Evolutionary conservation across 2,113 vertebrate species (phyloP).

Genomic region (Perca schrenkii): DNA sequence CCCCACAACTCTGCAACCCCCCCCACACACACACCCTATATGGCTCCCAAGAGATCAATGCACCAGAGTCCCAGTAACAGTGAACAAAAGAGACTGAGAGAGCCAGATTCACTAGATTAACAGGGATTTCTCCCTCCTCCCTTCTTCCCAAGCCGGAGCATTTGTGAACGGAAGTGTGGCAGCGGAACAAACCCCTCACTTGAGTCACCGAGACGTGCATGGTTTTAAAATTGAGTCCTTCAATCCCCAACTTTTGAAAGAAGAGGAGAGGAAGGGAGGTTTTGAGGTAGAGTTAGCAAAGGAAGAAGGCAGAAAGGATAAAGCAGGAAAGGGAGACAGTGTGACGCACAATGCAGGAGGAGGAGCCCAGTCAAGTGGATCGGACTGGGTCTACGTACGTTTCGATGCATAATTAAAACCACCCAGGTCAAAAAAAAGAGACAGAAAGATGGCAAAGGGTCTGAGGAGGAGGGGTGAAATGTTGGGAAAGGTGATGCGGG

Average conservation of each 20-base stretch:
- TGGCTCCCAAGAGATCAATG: constrained; percentile 49
- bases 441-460: constrained; percentile 44
- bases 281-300: constrained; percentile 53
- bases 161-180: constrained; percentile 84
- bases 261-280: constrained; percentile 36
- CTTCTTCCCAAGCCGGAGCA: constrained; percentile 63
- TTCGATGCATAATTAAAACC: constrained; percentile 83
- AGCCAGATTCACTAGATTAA: constrained; percentile 83
- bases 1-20: constrained; percentile 1
- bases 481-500: constrained; percentile 7
- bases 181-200: constrained; percentile 85
- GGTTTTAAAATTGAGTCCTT: constrained; percentile 83
- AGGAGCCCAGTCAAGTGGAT: constrained; percentile 72
- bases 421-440: constrained; percentile 58
- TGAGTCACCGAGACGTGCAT: constrained; percentile 82
- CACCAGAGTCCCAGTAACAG: constrained; percentile 67
- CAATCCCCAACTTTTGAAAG: constrained; percentile 75
- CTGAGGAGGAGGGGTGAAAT: constrained; percentile 36
- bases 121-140: constrained; percentile 77
- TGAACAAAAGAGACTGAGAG: constrained; percentile 73
- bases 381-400: constrained; percentile 70
- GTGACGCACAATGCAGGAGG: constrained; percentile 48
- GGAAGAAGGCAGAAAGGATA: constrained; percentile 41
- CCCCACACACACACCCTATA: constrained; percentile 1
- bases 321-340: constrained; percentile 24